phyloP scores from a whole-genome alignment of 2,888 invertebrate species.

The Eupithecia exiguata region DNA sequence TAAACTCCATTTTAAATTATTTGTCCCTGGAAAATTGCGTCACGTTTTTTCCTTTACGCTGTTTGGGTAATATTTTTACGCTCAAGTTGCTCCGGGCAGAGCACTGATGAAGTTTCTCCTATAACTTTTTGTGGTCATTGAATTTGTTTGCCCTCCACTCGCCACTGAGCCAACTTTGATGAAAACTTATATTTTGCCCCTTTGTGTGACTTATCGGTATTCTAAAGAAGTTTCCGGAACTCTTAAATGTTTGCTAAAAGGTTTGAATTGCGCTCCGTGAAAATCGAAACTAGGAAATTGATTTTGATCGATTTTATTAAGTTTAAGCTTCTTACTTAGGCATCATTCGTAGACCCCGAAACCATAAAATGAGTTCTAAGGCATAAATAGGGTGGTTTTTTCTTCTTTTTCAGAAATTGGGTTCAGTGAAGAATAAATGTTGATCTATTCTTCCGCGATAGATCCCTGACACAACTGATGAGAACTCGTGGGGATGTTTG shows the following conservation, averaged over 20 bases:
- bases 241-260: slow-evolving; percentile 48
- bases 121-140: slow-evolving; percentile 73
- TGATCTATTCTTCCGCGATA: too few species aligned
- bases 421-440: too few species aligned
- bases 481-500: background rate
- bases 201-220: slow-evolving; percentile 62
- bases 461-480: too few species aligned
- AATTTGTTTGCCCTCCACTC: slow-evolving; percentile 76
- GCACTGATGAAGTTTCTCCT: slow-evolving; percentile 58
- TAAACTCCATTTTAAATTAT: too few species aligned
- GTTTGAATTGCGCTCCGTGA: slow-evolving; percentile 43
- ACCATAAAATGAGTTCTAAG: too few species aligned
- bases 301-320: slow-evolving; percentile 22
- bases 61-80: slow-evolving; percentile 52
- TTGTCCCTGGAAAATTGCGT: slow-evolving; percentile 35
- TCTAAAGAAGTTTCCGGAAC: slow-evolving; percentile 52
- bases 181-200: slow-evolving; percentile 67
- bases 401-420: too few species aligned
- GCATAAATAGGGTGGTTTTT: too few species aligned
- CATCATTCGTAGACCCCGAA: background rate
- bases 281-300: slow-evolving; percentile 40
- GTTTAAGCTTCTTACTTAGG: background rate
- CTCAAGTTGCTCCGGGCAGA: slow-evolving; percentile 48
- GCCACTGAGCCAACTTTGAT: slow-evolving; percentile 65
- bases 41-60: slow-evolving; percentile 43